phyloP scores from a whole-genome alignment of 92 coral and sea anemone genomes.

The Diadumene lineata region DNA sequence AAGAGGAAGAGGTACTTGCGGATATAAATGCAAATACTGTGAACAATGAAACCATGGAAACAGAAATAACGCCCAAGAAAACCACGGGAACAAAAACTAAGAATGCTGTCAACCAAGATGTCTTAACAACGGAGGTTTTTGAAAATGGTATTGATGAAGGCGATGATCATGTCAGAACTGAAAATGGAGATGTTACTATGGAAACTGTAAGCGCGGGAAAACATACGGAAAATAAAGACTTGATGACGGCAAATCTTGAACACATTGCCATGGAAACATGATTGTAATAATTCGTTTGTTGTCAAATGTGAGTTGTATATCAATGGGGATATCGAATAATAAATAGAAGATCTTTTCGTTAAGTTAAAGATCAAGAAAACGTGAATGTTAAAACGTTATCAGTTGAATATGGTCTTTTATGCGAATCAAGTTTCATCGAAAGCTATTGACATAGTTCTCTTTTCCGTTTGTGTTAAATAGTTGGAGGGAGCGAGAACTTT shows the following conservation, averaged over 20 bases:
- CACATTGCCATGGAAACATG: constrained; percentile 3
- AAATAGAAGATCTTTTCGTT: neutral
- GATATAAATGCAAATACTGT: neutral
- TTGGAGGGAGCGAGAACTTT: too few species aligned
- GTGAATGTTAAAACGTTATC: too few species aligned
- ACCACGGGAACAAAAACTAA: constrained; percentile 2
- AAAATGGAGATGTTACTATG: neutral
- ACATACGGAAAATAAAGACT: neutral
- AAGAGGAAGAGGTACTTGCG: neutral
- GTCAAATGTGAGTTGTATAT: too few species aligned
- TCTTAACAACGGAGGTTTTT: neutral
- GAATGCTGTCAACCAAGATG: neutral
- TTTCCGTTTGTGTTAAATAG: too few species aligned
- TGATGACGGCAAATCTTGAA: neutral
- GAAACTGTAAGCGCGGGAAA: neutral
- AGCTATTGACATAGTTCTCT: too few species aligned
- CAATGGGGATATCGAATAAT: too few species aligned
- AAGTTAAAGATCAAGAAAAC: too few species aligned
- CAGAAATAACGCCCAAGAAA: neutral
- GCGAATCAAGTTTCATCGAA: too few species aligned
- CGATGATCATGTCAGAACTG: neutral
- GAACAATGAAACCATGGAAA: constrained; percentile 10
- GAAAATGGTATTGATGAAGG: neutral
- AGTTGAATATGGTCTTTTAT: too few species aligned
- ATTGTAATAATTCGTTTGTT: neutral